Base-by-base conservation (phyloP, 1,140 invertebrate genomes). In the Venturia canescens region DNA sequence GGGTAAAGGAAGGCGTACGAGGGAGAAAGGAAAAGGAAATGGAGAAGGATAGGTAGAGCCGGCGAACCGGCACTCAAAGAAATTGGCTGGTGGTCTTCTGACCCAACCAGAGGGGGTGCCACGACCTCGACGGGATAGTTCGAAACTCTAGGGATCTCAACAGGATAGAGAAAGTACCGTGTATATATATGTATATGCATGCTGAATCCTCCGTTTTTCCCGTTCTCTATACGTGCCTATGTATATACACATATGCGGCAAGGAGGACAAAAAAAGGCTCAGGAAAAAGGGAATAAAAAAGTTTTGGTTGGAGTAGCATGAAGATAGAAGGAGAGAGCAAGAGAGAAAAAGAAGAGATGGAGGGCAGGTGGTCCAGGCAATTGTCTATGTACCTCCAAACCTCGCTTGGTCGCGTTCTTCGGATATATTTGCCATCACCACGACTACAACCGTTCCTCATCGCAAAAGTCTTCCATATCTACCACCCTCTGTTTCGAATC, bases 81-180 rank as follows among this genome's bases (percentile, higher is more conserved):
- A 90, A 90, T 90, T 90, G 89, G 88, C 87, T 86, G 81, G 86
- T 84, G 86, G 87, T 85, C 84, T 86, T 83, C 83, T 87, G 89
- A 89, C 88, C 86, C 84, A 69, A 69, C 57, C 76, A 69, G 66
- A 69, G 66, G 29, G 79, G 78, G 60, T 83, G 79, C 77, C 79
- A 80, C 82, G 83, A 87, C 83, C 84, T 86, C 66, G 79, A 78
- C 83, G 76, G 81, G 85, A 88, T 86, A 88, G 84, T 86, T 87
- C 81, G 86, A 85, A 86, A 85, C 87, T 88, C 6, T 31, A 78
- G 80, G 84, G 57, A 23, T 57, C 72, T 76, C 53, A 27, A 9
- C 27, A 57, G 57, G 15, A 53, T 48, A 48, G 66, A 75, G 63
- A 76, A 69, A 38, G 74, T 66, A 15, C 66, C 5, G 57, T 29